A percentile compares a stretch with the other conserved stretches of the same genome.
phyloP scores from a whole-genome alignment of 2,113 vertebrate genomes.

The Antidorcas marsupialis region DNA sequence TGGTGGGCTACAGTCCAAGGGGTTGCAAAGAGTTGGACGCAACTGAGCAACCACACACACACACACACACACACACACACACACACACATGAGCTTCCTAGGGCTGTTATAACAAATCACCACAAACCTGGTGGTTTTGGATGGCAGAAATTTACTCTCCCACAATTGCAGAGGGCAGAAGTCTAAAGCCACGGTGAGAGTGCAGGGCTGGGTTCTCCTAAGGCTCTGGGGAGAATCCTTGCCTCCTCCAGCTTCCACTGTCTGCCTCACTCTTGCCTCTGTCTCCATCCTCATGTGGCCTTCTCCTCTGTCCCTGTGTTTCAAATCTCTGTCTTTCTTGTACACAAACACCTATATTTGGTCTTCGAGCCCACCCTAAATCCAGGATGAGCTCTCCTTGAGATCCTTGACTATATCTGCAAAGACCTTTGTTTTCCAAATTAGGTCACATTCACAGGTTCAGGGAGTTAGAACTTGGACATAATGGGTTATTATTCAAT shows the following conservation, averaged over 20 bases:
- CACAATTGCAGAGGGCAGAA: not conserved
- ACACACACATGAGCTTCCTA: not conserved
- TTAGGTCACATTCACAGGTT: not conserved
- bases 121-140: not conserved
- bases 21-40: not conserved
- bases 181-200: not conserved
- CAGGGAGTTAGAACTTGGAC: not conserved
- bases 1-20: not conserved
- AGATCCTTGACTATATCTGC: not conserved
- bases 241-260: not conserved
- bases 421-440: not conserved
- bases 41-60: not conserved
- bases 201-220: rapidly evolving
- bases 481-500: not conserved
- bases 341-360: not conserved
- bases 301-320: not conserved
- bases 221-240: not conserved
- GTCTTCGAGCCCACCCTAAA: not conserved
- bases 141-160: not conserved
- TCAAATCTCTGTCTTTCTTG: not conserved
- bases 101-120: not conserved
- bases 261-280: not conserved
- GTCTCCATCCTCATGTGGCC: not conserved
- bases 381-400: not conserved
- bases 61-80: no score